Conservation (phyloP, 1,140 invertebrate genomes). For the Caerostris extrusa region DNA sequence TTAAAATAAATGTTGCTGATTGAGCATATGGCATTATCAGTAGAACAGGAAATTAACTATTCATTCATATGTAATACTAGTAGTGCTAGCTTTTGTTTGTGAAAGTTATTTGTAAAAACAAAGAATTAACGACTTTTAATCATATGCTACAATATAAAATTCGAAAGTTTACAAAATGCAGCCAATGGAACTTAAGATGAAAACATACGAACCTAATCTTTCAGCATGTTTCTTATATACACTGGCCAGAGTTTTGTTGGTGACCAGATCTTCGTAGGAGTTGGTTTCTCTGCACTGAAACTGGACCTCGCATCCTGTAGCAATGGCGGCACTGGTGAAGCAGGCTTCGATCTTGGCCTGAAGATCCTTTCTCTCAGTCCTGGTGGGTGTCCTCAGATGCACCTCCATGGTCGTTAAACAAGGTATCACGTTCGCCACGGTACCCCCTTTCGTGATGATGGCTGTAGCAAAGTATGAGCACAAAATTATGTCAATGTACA, state of each 20-base stretch:
- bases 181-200: not conserved
- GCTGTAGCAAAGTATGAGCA: not conserved
- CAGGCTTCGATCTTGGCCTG: not conserved
- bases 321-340: not conserved
- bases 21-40: no score
- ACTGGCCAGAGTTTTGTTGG: not conserved
- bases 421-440: not conserved
- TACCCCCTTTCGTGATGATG: slow-evolving; percentile 7
- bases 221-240: not conserved
- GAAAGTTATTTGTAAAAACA: no score
- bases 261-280: not conserved
- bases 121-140: no score
- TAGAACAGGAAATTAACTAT: no score
- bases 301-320: not conserved
- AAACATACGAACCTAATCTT: not conserved
- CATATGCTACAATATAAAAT: no score
- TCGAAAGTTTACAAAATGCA: no score
- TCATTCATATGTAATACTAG: no score
- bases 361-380: not conserved
- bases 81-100: no score
- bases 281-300: not conserved
- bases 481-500: no score
- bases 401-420: not conserved
- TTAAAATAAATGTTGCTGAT: no score
- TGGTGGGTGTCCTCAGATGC: not conserved